Conservation (phyloP, 2,888 invertebrate genomes). For the Caprella mutica region DNA sequence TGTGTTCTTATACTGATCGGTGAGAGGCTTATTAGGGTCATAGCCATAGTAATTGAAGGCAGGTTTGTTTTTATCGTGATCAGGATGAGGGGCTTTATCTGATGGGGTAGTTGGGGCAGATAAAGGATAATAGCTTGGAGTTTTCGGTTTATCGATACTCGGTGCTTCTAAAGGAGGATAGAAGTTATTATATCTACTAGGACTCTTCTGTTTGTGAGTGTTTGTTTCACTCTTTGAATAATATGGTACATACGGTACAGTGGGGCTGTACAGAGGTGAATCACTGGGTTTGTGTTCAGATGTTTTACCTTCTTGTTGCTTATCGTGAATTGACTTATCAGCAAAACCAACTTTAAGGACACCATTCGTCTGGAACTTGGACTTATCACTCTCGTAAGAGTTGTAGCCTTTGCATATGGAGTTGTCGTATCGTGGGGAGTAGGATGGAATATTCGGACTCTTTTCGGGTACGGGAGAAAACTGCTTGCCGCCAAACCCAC, state of each 20-base stretch:
- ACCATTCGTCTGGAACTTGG: slow-evolving; percentile 31
- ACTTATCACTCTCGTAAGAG: slow-evolving; percentile 28
- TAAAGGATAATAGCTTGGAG: slow-evolving; percentile 30
- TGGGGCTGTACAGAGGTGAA: slow-evolving; percentile 31
- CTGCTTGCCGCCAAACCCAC: slow-evolving; percentile 26
- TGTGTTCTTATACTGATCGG: slow-evolving; percentile 32
- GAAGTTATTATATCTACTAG: slow-evolving; percentile 28
- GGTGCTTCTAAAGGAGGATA: slow-evolving; percentile 22
- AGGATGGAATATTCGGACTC: slow-evolving; percentile 30
- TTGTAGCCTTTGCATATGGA: slow-evolving; percentile 25
- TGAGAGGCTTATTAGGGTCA: slow-evolving; percentile 32
- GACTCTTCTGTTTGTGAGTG: slow-evolving; percentile 29
- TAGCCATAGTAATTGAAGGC: slow-evolving; percentile 32
- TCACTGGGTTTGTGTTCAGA: slow-evolving; percentile 27
- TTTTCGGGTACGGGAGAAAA: slow-evolving; percentile 32
- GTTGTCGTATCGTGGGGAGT: slow-evolving; percentile 29
- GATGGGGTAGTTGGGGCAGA: slow-evolving; percentile 32
- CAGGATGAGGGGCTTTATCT: slow-evolving; percentile 25
- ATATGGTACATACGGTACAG: slow-evolving; percentile 30
- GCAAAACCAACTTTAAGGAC: slow-evolving; percentile 30
- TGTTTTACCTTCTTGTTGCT: slow-evolving; percentile 16
- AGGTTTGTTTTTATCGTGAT: slow-evolving; percentile 20
- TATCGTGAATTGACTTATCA: slow-evolving; percentile 23
- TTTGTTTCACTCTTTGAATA: slow-evolving; percentile 24
- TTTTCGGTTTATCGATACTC: slow-evolving; percentile 29